Evolutionary conservation across 2,888 invertebrate species (phyloP).

Genomic region (Heliconius erato): DNA sequence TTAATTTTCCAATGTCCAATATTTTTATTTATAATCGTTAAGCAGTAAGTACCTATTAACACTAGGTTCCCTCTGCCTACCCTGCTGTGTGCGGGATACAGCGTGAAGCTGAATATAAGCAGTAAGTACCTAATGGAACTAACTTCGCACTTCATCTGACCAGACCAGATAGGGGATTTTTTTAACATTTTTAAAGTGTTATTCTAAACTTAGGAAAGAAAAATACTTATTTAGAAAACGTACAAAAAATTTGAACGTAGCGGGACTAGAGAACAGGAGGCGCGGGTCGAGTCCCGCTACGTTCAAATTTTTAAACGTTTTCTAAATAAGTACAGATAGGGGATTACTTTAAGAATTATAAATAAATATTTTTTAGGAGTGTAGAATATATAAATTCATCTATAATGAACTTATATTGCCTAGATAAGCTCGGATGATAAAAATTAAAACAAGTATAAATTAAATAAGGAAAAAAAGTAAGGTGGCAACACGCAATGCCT

Average conservation of each 20-base stretch:
- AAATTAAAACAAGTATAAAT: too few species aligned
- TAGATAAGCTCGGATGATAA: too few species aligned
- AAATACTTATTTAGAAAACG: background rate
- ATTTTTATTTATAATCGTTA: background rate
- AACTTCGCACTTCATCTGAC: background rate
- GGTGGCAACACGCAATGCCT: background rate
- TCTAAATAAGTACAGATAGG: background rate
- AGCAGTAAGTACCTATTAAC: background rate
- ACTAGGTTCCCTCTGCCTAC: too few species aligned
- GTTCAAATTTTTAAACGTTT: too few species aligned
- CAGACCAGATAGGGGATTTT: background rate
- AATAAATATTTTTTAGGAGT: background rate
- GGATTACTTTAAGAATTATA: background rate
- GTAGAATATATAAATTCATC: background rate
- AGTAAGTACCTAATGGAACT: background rate
- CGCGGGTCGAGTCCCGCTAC: too few species aligned
- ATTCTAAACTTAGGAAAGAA: too few species aligned
- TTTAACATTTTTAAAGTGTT: too few species aligned
- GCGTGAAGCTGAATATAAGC: too few species aligned
- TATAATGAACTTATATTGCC: background rate
- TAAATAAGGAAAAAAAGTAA: too few species aligned
- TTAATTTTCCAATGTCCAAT: background rate
- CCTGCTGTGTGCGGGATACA: too few species aligned
- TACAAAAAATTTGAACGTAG: too few species aligned
- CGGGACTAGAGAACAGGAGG: too few species aligned